Percentiles rank a stretch among this genome's conserved stretches.
phyloP scores from a whole-genome alignment of 2,888 invertebrate species.

The Lasioglossum pauxillum region DNA sequence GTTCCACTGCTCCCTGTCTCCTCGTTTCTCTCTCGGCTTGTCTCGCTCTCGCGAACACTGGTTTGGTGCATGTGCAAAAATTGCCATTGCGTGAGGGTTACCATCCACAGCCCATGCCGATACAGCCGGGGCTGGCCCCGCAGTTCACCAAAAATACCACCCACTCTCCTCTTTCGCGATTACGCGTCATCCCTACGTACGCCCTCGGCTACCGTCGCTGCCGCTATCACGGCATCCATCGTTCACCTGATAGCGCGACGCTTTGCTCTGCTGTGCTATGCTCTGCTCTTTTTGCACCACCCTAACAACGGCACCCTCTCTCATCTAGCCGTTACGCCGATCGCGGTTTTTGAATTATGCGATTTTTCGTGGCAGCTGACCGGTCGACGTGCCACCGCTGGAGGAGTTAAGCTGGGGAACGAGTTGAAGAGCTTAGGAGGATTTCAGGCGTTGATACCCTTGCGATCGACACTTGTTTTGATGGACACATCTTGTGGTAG shows the following conservation, averaged over 20 bases:
- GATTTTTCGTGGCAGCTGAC: not conserved
- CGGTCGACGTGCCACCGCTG: not conserved
- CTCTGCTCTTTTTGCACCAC: not conserved
- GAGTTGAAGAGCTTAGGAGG: not conserved
- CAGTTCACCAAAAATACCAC: slow-evolving; percentile 71
- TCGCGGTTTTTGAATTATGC: slow-evolving; percentile 28
- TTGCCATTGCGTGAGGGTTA: slow-evolving; percentile 75
- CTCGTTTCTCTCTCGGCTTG: not conserved
- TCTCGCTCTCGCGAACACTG: slow-evolving; percentile 25
- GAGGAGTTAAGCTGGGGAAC: not conserved
- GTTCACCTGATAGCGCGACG: slow-evolving; percentile 45
- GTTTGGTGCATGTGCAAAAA: slow-evolving; percentile 70
- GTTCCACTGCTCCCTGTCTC: not conserved
- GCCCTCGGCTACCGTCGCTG: slow-evolving; percentile 30
- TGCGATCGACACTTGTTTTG: not conserved
- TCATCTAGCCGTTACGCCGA: slow-evolving; percentile 18
- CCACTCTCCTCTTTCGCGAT: slow-evolving; percentile 49
- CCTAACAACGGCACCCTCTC: not conserved
- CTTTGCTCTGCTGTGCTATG: not conserved
- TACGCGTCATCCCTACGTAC: slow-evolving; percentile 40
- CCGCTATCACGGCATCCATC: slow-evolving; percentile 2
- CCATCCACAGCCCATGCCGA: slow-evolving; percentile 59
- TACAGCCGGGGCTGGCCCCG: slow-evolving; percentile 54
- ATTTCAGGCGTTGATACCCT: not conserved
- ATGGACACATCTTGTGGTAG: not conserved